Evolutionary conservation across 2,113 vertebrate genomes (phyloP).

Genomic region (Pelobates fuscus): DNA sequence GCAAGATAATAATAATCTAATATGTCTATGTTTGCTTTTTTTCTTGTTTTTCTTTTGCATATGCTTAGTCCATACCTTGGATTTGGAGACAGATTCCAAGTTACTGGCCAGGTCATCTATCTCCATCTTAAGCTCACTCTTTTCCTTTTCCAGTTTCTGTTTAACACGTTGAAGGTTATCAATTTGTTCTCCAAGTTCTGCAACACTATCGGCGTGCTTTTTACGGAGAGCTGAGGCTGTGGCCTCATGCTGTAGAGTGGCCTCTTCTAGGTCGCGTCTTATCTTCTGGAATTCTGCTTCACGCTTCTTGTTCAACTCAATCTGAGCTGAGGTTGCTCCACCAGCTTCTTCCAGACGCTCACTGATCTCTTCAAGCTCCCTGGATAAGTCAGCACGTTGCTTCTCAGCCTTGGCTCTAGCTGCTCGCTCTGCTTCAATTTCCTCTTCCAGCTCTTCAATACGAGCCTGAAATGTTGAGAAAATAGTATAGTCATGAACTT

Average conservation of each 20-base stretch:
- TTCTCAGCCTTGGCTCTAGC: conserved; percentile 85
- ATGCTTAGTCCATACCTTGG: conserved; percentile 63
- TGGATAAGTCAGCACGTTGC: conserved; percentile 78
- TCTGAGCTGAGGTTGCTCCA: conserved; percentile 80
- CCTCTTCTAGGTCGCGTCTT: conserved; percentile 83
- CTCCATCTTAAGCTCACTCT: conserved; percentile 90
- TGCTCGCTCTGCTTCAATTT: conserved; percentile 83
- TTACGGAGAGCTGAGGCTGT: conserved; percentile 76
- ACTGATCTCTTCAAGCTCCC: conserved; percentile 91
- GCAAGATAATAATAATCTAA: too few relatives aligned
- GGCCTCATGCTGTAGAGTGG: conserved; percentile 88
- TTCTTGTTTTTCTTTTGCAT: too few relatives aligned
- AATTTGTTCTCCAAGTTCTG: conserved; percentile 87
- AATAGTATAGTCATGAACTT: neutral
- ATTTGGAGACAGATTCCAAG: conserved; percentile 81
- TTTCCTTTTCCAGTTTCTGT: conserved; percentile 92
- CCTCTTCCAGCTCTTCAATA: conserved; percentile 82
- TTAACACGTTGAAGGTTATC: conserved; percentile 88
- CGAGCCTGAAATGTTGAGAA: conserved; percentile 64
- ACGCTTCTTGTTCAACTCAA: conserved; percentile 90
- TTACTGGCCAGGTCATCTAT: conserved; percentile 81
- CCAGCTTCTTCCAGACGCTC: conserved; percentile 86
- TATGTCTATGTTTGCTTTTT: too few relatives aligned
- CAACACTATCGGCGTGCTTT: conserved; percentile 85
- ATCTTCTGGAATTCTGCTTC: conserved; percentile 91